These are phyloP conservation scores for Propithecus perrieri DNA, from an alignment of 2,797 vertebrate species.

Conservation along the genomic window DNA sequence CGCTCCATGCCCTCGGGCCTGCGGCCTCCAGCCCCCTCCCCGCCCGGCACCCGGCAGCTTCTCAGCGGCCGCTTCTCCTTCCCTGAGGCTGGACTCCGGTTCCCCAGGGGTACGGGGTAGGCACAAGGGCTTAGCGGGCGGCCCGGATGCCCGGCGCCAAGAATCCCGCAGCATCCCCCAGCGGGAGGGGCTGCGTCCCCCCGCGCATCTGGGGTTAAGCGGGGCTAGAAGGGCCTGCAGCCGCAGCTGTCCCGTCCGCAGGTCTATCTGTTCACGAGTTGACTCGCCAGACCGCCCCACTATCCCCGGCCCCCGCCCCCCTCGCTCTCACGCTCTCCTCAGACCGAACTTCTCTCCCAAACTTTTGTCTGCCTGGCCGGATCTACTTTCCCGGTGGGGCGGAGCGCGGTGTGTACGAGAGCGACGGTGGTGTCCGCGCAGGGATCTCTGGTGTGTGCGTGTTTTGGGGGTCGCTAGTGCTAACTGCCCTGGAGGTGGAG, in stretches of 20 bases:
- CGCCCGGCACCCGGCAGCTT: conserved; percentile 57
- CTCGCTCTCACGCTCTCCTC: conserved; percentile 51
- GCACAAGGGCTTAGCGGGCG: conserved; percentile 75
- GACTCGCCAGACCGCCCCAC: conserved; percentile 61
- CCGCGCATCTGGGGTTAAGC: conserved; percentile 71
- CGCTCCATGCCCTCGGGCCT: conserved; percentile 86
- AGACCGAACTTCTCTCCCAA: conserved; percentile 75
- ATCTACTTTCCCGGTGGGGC: conserved; percentile 78
- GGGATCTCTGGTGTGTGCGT: conserved; percentile 31
- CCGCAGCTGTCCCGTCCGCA: conserved; percentile 31
- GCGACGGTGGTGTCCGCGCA: conserved; percentile 58
- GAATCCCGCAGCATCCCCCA: conserved; percentile 74
- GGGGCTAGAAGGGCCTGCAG: conserved; percentile 47
- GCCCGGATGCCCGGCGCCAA: conserved; percentile 83
- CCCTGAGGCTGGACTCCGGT: conserved; percentile 72
- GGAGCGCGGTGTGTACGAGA: conserved; percentile 55
- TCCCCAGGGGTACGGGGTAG: conserved; percentile 75
- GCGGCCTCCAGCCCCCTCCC: conserved; percentile 66
- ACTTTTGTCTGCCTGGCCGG: conserved; percentile 82
- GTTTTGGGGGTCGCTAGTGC: background rate
- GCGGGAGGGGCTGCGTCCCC: conserved; percentile 62
- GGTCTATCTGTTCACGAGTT: conserved; percentile 52
- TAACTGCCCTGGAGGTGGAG: background rate
- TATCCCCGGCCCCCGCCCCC: conserved; percentile 59
- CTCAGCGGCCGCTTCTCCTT: conserved; percentile 73